Base-by-base conservation (phyloP, 2,888 invertebrate genomes). In the Scaeva pyrastri region DNA sequence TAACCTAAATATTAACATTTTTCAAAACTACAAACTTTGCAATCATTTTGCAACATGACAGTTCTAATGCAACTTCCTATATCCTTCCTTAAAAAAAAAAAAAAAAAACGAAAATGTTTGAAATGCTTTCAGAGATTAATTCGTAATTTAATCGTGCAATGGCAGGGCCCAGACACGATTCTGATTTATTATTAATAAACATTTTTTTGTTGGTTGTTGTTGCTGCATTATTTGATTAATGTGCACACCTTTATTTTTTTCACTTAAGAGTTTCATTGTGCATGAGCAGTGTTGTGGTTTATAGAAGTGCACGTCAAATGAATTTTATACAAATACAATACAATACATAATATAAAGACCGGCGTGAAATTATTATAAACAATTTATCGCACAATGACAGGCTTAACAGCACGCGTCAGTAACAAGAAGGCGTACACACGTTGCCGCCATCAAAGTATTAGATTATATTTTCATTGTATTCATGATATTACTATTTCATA, bases 381-480 rank as follows among this genome's bases (percentile, higher is more conserved):
- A 80, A 80, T 74, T 80, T 74, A 80, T 80, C 74, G 43, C 62
- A 55, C 39, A 75, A 55, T 71, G 62, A 70, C 80, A 75, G 75
- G 19, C 55, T 48, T 74, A 80, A 80, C 43, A 68, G 23, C 50
- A 23, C 66, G 75, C 58, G 36, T 68, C 43, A 74, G 66, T 68
- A 68, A 62, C 52, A 74, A 75, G 74, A 43, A 75, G 58, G 60
- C 68, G 68, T 66, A 52, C 66, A 73, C 66, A 39, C 36, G 66
- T 66, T 66, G 66, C 66, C 52, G 68, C 68, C 68, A 52, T 21
- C n/a, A 14, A 50, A 58, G 21, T 60, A 60, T 41, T 48, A 66
- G 36, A 31, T 26, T 50, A 16, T 50, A 66, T 36, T 68, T 50
- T 39, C 16, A 68, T 66, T 66, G 66, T 14, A 31, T 31, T 8